Evolutionary conservation across 2,888 invertebrate genomes (phyloP), one percentile per base, ranked within the genome.

Genomic region (Protophormia terraenovae): DNA sequence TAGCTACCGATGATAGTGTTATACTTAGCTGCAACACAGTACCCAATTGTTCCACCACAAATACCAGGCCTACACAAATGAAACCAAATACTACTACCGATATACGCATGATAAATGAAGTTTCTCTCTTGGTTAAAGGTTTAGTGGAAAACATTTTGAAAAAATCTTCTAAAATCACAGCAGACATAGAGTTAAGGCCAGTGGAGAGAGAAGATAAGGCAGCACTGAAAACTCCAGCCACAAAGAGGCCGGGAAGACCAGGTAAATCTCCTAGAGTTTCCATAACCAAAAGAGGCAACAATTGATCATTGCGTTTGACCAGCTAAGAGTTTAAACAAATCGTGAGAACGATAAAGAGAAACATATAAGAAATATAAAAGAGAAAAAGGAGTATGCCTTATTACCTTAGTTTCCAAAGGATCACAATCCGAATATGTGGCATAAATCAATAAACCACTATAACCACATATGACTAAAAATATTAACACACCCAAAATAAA

Each of bases 141-240:
- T 91, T 92, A 73, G 92, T 92, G 22, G 92, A 92, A 77, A 94
- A 94, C 0, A 94, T 93, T 89, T 95, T 95, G 69, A 96, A 93
- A 82, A 96, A 95, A 89, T 96, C 96, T 90, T 96, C 95, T 16
- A 96, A 90, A 3, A 96, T 94, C 0, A 96, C 95, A 0, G 96
- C 96, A 0, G 96, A 95, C 93, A 96, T 94, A 0, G 96, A 96
- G 89, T 97, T 97, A 35, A 96, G 92, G 0, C 96, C 96, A 0
- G 96, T 96, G 5, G 96, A 96, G 22, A 97, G 93, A 0, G 96
- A 96, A 89, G 96, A 98, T 27, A 98, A 93, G 16, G 98, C 97
- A 14, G 97, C 98, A 93, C 97, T 97, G 89, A 98, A 98, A 0
- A 98, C 96, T 29, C 97, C 97, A 53, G 98, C 97, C 0, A 98